These are phyloP conservation scores for Aporophyla lueneburgensis DNA, from an alignment of 2,888 invertebrate species.

Conservation along the genomic window DNA sequence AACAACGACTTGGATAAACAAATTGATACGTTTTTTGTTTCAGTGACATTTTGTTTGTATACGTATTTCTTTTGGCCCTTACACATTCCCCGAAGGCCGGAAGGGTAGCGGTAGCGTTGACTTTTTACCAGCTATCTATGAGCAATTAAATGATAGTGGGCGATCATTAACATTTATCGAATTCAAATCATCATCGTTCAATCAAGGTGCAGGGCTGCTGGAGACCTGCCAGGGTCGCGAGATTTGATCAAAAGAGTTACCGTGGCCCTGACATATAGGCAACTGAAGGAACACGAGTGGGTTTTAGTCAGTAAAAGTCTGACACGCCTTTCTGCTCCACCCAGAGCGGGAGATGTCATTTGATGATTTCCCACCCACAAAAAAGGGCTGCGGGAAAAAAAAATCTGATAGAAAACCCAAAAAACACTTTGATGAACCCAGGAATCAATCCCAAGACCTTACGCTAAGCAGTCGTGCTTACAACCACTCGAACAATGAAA, in stretches of 20 bases:
- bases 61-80: conserved; percentile 14
- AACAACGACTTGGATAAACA: conserved; percentile 23
- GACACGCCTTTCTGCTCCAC: no score
- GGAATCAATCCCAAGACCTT: no score
- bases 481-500: neutral
- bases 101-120: neutral
- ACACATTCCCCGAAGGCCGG: neutral
- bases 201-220: no score
- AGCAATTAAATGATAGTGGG: neutral
- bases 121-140: neutral
- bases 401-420: neutral
- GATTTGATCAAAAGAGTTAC: no score
- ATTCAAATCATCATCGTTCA: neutral
- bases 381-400: neutral
- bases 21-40: conserved; percentile 31
- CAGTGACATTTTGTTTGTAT: neutral
- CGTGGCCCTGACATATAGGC: no score
- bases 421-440: neutral
- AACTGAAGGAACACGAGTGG: no score
- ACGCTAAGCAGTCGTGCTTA: neutral
- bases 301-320: no score
- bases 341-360: no score
- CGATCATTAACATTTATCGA: neutral
- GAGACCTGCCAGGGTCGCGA: no score
- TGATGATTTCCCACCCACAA: no score